These are phyloP conservation scores for Myotis vivesi DNA, from an alignment of 2,797 vertebrate genomes.

Conservation along the genomic window DNA sequence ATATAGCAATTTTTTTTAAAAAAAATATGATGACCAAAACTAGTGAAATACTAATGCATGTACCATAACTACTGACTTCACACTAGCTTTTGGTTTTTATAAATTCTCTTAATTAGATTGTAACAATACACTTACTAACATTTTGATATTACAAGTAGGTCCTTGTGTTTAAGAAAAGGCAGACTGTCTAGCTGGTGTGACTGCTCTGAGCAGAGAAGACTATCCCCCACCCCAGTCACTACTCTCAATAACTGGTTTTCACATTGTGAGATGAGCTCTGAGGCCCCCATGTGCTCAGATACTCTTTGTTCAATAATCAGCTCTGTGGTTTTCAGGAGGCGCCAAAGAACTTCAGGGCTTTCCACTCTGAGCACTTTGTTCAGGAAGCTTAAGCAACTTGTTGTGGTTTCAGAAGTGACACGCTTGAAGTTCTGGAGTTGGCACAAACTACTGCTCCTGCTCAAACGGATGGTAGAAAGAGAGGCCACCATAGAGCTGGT, in stretches of 20 bases:
- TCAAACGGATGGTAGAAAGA: not conserved
- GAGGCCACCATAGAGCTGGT: not conserved
- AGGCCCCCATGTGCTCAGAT: not conserved
- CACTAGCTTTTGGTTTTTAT: not conserved
- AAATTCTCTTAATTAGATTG: not conserved
- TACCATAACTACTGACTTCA: not conserved
- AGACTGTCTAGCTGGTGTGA: not conserved
- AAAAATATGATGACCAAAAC: not conserved
- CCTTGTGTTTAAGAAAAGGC: not conserved
- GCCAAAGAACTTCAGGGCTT: constrained; percentile 39
- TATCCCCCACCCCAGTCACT: not conserved
- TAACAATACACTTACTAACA: not conserved
- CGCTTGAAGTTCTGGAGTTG: constrained; percentile 22
- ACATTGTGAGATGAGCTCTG: not conserved
- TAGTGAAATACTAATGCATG: not conserved
- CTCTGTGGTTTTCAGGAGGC: constrained; percentile 57
- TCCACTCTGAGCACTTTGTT: constrained; percentile 36
- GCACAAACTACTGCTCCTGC: not conserved
- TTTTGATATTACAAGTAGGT: not conserved
- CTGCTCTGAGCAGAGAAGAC: not conserved
- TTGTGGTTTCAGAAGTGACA: constrained; percentile 64
- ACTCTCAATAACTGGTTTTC: not conserved
- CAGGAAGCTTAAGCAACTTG: constrained; percentile 65
- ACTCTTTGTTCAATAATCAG: not conserved
- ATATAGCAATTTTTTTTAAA: not conserved